phyloP scores from a whole-genome alignment of 2,797 vertebrate species.

The Distichodus sexfasciatus region DNA sequence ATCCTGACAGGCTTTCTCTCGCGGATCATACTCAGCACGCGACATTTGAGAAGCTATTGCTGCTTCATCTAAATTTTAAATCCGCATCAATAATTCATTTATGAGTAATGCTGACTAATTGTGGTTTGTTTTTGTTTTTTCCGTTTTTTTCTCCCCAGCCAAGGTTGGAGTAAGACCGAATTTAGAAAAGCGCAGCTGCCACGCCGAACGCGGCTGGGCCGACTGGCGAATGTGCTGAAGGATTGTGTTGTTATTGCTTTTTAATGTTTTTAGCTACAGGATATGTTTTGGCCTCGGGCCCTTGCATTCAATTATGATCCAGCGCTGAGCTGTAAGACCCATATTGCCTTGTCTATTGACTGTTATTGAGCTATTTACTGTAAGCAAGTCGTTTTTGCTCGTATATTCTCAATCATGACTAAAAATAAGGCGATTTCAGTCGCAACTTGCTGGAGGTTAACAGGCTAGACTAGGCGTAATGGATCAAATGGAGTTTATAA shows the following conservation, averaged over 20 bases:
- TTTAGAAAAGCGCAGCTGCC: constrained; percentile 37
- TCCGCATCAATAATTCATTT: constrained; percentile 74
- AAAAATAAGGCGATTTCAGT: background rate
- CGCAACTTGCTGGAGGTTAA: background rate
- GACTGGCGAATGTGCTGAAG: constrained; percentile 15
- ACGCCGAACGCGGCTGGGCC: constrained; percentile 17
- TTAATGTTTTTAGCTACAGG: constrained; percentile 10
- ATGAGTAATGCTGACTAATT: constrained; percentile 73
- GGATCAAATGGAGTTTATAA: background rate
- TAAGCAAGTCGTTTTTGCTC: background rate
- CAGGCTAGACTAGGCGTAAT: background rate
- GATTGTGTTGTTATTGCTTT: constrained; percentile 16
- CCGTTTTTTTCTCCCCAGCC: too few relatives aligned
- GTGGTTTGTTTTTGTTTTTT: constrained; percentile 49
- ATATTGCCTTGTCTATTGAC: constrained; percentile 3
- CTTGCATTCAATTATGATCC: constrained; percentile 2
- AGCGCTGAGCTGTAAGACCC: background rate
- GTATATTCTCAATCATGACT: background rate
- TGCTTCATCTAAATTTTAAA: constrained; percentile 72
- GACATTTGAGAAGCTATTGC: constrained; percentile 55
- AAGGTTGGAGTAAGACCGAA: constrained; percentile 40
- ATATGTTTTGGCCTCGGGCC: constrained; percentile 4
- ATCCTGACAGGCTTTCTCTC: constrained; percentile 67
- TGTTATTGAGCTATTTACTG: constrained; percentile 7
- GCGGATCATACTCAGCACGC: constrained; percentile 52